Base-by-base conservation (phyloP, 2,113 vertebrate species). In the Aegotheles bennettii region DNA sequence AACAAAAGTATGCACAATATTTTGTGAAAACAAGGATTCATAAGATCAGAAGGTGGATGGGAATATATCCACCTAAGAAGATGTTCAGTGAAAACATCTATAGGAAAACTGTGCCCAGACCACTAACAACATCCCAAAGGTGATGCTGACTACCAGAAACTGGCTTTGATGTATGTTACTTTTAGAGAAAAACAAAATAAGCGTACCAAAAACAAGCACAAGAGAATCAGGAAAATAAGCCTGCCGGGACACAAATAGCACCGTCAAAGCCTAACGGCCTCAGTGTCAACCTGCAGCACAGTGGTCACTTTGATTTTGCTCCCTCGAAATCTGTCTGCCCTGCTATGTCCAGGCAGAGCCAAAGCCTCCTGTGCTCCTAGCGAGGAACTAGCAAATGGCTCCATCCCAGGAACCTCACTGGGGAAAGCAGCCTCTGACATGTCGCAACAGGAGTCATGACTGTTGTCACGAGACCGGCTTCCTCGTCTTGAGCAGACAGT, bases 391-490 rank as follows among this genome's bases (percentile, higher is more conserved):
- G 42, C 26, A 57, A 45, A 38, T 19, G 3, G 3, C 25, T 78
- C 40, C 48, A 11, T 51, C 43, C 61, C 1, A 3, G n/a, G 45
- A 81, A 12, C 5, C 31, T 38, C 0, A 0, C 38, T 38, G 11
- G 28, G 60, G 78, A 78, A 78, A 77, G 67, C 53, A 53, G 47
- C 51, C 45, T 47, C 67, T 61, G 60, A 28, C 20, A 6, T 19
- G 70, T 48, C 1, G 7, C 54, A 87, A 4, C 1, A 24, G 50
- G 33, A 69, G 51, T 20, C 40, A 18, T 3, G 48, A 11, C 75
- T 53, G 5, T 7, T 3, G 11, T 89, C 88, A 80, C 33, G 75
- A 63, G 53, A 48, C 8, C 5, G 2, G 17, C 51, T 86, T 92
- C 70, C 67, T 89, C 16, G 33, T 76, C 68, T 53, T 56, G 54